phyloP scores from a whole-genome alignment of 2,797 vertebrate genomes.

The Anas flavirostris region DNA sequence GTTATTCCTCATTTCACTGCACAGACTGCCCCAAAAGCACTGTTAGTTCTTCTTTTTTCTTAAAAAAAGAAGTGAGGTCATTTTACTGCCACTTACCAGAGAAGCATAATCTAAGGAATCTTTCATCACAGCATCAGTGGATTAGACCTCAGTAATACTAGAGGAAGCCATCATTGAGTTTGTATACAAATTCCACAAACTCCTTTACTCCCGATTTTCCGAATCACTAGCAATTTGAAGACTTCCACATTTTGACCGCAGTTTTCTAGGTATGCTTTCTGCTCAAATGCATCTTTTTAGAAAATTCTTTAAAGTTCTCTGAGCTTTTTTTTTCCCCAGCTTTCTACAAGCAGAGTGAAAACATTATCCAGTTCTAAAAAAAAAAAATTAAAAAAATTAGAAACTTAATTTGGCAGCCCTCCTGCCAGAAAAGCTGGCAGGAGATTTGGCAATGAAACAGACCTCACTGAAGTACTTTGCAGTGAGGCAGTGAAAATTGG shows the following conservation, averaged over 20 bases:
- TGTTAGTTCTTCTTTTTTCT: fast-evolving
- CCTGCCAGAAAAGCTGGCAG: not conserved
- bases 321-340: not conserved
- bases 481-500: not conserved
- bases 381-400: not conserved
- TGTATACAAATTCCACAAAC: not conserved
- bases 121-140: not conserved
- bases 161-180: not conserved
- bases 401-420: not conserved
- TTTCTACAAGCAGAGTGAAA: not conserved
- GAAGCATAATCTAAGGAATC: not conserved
- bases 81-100: not conserved
- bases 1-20: not conserved
- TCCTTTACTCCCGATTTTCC: not conserved
- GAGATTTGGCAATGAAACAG: not conserved
- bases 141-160: not conserved
- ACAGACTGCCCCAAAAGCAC: not conserved
- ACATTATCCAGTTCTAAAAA: not conserved
- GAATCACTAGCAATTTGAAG: not conserved
- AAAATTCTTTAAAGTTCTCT: not conserved
- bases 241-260: not conserved
- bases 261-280: not conserved
- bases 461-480: not conserved
- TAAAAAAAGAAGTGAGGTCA: not conserved
- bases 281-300: not conserved